Conservation (phyloP, 2,113 vertebrate species). For the Cygnus atratus region DNA sequence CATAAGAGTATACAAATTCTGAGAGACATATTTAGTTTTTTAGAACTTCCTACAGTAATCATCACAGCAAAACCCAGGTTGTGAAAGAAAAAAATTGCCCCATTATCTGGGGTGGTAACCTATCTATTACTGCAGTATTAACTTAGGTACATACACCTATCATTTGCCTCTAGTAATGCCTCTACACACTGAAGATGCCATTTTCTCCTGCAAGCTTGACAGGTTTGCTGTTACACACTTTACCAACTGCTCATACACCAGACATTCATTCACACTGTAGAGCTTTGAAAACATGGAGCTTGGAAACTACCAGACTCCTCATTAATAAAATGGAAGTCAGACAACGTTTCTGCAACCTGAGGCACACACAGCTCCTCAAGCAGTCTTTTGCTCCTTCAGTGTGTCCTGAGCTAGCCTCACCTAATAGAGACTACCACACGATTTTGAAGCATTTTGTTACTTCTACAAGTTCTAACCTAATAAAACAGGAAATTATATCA, state of each 20-base stretch:
- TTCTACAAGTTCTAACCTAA: background rate
- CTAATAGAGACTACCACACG: background rate
- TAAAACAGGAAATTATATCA: background rate
- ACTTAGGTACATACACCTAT: background rate
- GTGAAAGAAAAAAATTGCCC: background rate
- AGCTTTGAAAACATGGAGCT: background rate
- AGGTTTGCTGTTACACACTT: background rate
- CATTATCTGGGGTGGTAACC: background rate
- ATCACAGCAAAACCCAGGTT: background rate
- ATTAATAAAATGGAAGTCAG: background rate
- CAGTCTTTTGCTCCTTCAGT: background rate
- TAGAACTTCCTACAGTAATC: background rate
- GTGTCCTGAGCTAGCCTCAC: background rate
- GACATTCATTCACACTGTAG: background rate
- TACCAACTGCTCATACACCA: background rate
- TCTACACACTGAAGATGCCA: background rate
- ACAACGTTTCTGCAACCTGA: background rate
- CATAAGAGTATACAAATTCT: background rate
- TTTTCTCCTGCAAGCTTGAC: background rate
- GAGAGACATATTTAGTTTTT: background rate
- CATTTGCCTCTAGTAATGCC: background rate
- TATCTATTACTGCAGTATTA: background rate
- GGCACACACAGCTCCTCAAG: background rate
- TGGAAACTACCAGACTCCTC: background rate
- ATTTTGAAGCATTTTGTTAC: background rate